A percentile compares a stretch with the other conserved stretches of the same genome.
These are phyloP conservation scores for Calliscelio sp. DNA, from an alignment of 2,888 invertebrate species.

Conservation along the genomic window DNA sequence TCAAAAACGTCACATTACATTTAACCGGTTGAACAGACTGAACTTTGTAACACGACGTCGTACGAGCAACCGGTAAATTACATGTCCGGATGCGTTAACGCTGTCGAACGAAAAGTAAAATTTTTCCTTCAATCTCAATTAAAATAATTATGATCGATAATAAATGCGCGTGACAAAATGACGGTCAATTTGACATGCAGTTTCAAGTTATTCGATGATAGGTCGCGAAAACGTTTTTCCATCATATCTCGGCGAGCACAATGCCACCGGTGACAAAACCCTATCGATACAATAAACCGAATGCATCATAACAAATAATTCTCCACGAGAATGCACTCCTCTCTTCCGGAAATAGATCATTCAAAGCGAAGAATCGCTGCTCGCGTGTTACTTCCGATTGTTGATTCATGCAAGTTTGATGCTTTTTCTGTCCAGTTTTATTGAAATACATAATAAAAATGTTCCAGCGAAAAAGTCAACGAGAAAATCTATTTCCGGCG, in stretches of 20 bases:
- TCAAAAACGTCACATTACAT: conserved; percentile 59
- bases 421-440: conserved; percentile 34
- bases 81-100: conserved; percentile 34
- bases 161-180: too few relatives aligned
- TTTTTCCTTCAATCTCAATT: too few relatives aligned
- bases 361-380: conserved; percentile 66
- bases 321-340: conserved; percentile 59
- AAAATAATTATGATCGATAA: too few relatives aligned
- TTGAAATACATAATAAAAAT: background rate
- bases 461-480: too few relatives aligned
- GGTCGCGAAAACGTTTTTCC: conserved; percentile 47
- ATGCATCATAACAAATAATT: conserved; percentile 67
- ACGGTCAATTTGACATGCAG: conserved; percentile 52
- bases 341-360: conserved; percentile 71
- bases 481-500: too few relatives aligned
- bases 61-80: conserved; percentile 30
- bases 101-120: too few relatives aligned
- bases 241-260: conserved; percentile 50
- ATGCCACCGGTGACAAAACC: conserved; percentile 60
- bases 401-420: conserved; percentile 61
- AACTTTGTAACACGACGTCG: conserved; percentile 41
- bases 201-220: conserved; percentile 48
- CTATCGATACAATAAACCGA: conserved; percentile 64
- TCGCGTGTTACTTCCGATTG: conserved; percentile 62
- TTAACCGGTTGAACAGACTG: conserved; percentile 47